These are phyloP conservation scores for Hipparchia sbordonii DNA, from an alignment of 2,888 invertebrate genomes.

Conservation along the genomic window DNA sequence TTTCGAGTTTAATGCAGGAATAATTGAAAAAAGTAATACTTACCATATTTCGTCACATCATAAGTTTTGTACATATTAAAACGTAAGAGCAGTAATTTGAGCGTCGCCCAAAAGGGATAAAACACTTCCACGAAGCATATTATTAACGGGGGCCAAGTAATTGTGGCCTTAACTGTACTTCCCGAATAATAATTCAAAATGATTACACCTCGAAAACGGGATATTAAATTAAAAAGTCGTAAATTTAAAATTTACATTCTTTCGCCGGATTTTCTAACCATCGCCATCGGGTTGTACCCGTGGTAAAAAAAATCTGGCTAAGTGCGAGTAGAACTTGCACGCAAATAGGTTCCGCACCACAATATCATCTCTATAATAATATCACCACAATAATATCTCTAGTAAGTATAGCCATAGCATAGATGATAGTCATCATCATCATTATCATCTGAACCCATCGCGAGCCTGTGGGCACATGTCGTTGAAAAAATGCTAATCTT, in stretches of 20 bases:
- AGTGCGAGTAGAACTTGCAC: background rate
- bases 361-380: no score
- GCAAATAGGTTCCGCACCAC: no score
- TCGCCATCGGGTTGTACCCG: no score
- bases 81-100: slow-evolving; percentile 32
- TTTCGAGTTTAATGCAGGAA: background rate
- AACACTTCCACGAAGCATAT: slow-evolving; percentile 20
- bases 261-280: background rate
- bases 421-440: no score
- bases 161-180: slow-evolving; percentile 21
- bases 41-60: slow-evolving; percentile 30
- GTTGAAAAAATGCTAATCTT: no score
- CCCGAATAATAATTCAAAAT: slow-evolving; percentile 21
- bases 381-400: no score
- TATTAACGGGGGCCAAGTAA: slow-evolving; percentile 25
- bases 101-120: slow-evolving; percentile 19
- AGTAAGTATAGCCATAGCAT: no score
- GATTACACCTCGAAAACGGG: slow-evolving; percentile 12
- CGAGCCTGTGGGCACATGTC: background rate
- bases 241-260: background rate
- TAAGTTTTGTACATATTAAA: slow-evolving; percentile 20
- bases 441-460: no score
- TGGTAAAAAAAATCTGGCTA: background rate
- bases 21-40: slow-evolving; percentile 24
- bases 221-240: slow-evolving; percentile 20